These are phyloP conservation scores for Trissolcus brochymenae DNA, from an alignment of 2,888 invertebrate genomes.

Conservation along the genomic window DNA sequence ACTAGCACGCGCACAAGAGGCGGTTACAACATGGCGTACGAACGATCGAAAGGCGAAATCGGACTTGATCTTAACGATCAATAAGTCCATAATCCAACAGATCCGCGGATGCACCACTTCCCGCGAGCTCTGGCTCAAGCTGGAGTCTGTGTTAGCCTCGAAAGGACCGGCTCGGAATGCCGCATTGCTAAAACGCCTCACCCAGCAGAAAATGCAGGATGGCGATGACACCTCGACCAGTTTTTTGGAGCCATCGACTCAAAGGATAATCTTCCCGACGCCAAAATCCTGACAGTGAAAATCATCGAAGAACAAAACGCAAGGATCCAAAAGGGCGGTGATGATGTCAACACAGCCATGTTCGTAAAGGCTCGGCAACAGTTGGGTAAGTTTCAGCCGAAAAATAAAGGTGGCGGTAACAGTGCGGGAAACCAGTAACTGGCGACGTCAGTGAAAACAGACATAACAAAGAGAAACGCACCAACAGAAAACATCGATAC, in stretches of 20 bases:
- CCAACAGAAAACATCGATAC: slow-evolving; percentile 7
- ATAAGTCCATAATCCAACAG: neutral
- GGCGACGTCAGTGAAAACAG: neutral
- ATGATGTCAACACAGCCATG: slow-evolving; percentile 4
- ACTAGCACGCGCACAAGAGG: neutral
- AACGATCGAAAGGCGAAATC: slow-evolving; percentile 12
- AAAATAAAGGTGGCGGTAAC: slow-evolving; percentile 1
- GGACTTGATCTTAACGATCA: slow-evolving; percentile 5
- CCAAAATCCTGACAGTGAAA: slow-evolving; percentile 7
- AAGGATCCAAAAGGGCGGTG: neutral
- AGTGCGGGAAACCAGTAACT: no score
- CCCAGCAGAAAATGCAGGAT: slow-evolving; percentile 49
- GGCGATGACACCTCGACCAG: slow-evolving; percentile 67
- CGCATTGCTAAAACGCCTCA: slow-evolving; percentile 2
- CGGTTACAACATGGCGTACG: neutral
- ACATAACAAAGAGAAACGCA: neutral
- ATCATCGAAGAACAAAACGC: slow-evolving; percentile 17
- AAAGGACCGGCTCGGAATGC: slow-evolving; percentile 9
- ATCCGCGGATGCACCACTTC: slow-evolving; percentile 8
- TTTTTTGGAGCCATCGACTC: slow-evolving; percentile 51
- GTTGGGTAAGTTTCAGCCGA: neutral
- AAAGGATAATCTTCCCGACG: neutral
- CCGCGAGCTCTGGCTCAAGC: slow-evolving; percentile 4
- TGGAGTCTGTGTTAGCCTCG: slow-evolving; percentile 3
- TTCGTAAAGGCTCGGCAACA: neutral